A percentile compares a stretch with the other conserved stretches of the same genome.
These are phyloP conservation scores for Goniozus legneri DNA, from an alignment of 1,140 invertebrate genomes.

Conservation along the genomic window DNA sequence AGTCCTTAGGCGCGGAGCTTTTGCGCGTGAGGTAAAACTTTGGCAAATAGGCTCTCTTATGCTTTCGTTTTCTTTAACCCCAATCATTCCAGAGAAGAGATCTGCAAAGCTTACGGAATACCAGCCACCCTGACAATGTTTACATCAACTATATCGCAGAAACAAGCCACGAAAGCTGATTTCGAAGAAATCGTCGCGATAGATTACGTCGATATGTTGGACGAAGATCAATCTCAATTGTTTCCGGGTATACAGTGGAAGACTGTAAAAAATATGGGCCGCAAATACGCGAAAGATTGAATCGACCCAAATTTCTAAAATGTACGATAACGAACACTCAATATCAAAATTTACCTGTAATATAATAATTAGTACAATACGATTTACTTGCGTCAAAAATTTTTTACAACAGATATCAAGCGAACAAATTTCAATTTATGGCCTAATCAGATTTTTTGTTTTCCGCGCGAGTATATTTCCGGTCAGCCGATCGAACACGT, in stretches of 20 bases:
- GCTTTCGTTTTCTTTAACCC: not conserved
- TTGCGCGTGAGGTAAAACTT: constrained; percentile 28
- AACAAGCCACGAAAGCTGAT: constrained; percentile 16
- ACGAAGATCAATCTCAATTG: constrained; percentile 17
- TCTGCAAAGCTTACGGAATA: constrained; percentile 22
- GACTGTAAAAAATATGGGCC: too few species aligned
- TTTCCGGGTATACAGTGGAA: constrained; percentile 28
- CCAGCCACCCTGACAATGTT: constrained; percentile 22
- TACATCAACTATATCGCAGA: constrained; percentile 24
- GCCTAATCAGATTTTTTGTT: too few species aligned
- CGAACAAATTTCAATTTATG: too few species aligned
- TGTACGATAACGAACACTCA: too few species aligned
- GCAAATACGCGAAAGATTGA: too few species aligned
- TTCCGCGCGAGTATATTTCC: too few species aligned
- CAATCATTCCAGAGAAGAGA: constrained; percentile 12
- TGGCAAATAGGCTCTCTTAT: not conserved
- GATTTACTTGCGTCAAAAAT: too few species aligned
- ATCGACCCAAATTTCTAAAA: too few species aligned
- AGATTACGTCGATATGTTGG: constrained; percentile 15
- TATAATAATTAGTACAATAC: too few species aligned
- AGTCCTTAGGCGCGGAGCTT: constrained; percentile 32
- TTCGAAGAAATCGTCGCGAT: constrained; percentile 10
- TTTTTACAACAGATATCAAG: too few species aligned
- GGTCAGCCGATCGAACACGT: too few species aligned
- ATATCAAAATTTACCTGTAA: too few species aligned